Evolutionary conservation across 2,113 vertebrate genomes (phyloP), one percentile per base, ranked within the genome.

Genomic region (Paramisgurnus dabryanus): DNA sequence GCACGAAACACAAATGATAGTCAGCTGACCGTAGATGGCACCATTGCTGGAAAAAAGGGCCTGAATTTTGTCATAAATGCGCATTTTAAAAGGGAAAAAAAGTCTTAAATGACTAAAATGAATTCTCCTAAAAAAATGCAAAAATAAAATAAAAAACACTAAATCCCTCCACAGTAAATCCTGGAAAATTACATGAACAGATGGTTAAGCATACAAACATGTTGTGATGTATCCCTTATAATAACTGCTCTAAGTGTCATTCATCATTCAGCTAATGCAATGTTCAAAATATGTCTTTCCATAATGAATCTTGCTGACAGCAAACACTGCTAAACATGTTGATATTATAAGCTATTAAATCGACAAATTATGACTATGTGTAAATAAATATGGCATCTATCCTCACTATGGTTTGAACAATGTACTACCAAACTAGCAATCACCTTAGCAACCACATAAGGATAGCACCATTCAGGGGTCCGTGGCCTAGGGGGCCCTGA

Each of bases 1-100:
- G 22, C 61, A 58, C 11, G 66, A 15, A 18, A n/a, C 11, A 67
- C 69, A 81, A 72, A 76, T 40, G 68, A 81, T 12, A 53, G 39
- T 55, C 57, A 18, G 73, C 64, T 78, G 79, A 78, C 79, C 79
- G 47, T 11, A 18, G 3, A 74, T 0, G 50, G 41, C 67, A 60
- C 78, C 55, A 60, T 72, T 17, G 5, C 50, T 57, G 50, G 53
- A 55, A 55, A 73, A 34, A 73, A 60, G 27, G n/a, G 10, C 70
- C 49, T 13, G 7, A 67, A 57, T 41, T 61, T 58, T 63, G 45
- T 76, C 65, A 50, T 22, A 67, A 84, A 41, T 60, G 64, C 79
- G 40, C 78, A 63, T 49, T 5, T 77, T 34, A 64, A 40, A 61
- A 15, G 7, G 69, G 7, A 84, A 84, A 80, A 81, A 81, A 68